Percentiles rank a stretch among this genome's conserved stretches.
Conservation (phyloP, 2,113 vertebrate species). For the Amphilophus citrinellus region DNA sequence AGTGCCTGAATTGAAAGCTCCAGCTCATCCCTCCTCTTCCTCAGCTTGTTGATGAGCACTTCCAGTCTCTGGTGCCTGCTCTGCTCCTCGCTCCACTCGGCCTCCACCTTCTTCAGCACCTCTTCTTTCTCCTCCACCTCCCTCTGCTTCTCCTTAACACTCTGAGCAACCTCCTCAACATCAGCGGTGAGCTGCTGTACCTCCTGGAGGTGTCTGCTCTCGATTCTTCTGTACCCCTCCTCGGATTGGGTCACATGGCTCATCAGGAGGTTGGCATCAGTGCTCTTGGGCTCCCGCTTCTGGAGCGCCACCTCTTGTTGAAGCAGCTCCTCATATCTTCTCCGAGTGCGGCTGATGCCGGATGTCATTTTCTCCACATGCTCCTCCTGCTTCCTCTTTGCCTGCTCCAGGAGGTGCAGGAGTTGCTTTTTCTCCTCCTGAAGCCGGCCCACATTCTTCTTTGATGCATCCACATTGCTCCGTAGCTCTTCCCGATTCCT, state of each 20-base stretch:
- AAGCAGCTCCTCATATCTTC: conserved; percentile 54
- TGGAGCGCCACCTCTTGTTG: conserved; percentile 55
- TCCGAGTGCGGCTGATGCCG: conserved; percentile 10
- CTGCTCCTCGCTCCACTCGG: conserved; percentile 28
- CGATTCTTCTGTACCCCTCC: conserved; percentile 19
- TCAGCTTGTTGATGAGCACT: conserved; percentile 17
- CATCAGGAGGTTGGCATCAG: conserved; percentile 30
- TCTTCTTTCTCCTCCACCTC: conserved; percentile 53
- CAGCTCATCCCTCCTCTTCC: conserved; percentile 24
- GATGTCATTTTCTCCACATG: conserved; percentile 39
- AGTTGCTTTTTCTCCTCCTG: conserved; percentile 57
- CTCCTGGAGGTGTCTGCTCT: conserved; percentile 4
- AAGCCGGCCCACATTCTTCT: conserved; percentile 16
- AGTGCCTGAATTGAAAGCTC: conserved; percentile 36
- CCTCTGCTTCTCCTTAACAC: conserved; percentile 51
- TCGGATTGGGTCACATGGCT: conserved; percentile 6
- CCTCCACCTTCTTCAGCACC: conserved; percentile 58
- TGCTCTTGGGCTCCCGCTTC: conserved; percentile 27
- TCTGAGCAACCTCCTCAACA: conserved; percentile 3
- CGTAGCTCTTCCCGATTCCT: conserved; percentile 50
- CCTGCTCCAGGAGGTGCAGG: conserved; percentile 29
- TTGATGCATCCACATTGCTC: conserved; percentile 35
- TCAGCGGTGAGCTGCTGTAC: conserved; percentile 29
- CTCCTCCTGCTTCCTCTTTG: conserved; percentile 47
- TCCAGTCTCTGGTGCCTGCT: conserved; percentile 34